Percentiles rank a stretch among this genome's conserved stretches.
Evolutionary conservation across 2,888 invertebrate species (phyloP).

Genomic region (Octodonta nipae): DNA sequence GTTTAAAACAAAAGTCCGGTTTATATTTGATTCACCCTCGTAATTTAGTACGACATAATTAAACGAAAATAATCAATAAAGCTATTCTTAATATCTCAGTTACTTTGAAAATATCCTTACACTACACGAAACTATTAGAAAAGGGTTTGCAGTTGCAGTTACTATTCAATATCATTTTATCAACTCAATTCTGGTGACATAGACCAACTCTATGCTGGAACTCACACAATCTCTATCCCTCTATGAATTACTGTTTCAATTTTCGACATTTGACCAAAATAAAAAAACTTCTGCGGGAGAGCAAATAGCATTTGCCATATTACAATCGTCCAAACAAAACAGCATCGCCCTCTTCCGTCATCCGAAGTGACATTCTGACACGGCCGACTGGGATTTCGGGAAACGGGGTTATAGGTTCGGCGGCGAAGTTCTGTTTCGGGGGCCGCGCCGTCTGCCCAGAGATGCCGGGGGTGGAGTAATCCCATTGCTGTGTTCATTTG

Average conservation of each 20-base stretch:
- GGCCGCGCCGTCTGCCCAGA: constrained; percentile 13
- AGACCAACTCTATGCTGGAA: too few species aligned
- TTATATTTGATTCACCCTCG: too few species aligned
- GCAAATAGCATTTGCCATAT: constrained; percentile 28
- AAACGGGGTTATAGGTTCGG: constrained; percentile 17
- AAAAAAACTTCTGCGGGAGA: constrained; percentile 19
- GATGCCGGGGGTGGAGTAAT: constrained; percentile 27
- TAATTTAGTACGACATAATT: too few species aligned
- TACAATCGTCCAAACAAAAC: constrained; percentile 15
- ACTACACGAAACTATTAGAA: too few species aligned
- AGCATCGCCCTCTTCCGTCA: background rate
- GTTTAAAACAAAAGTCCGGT: too few species aligned
- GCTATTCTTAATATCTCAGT: too few species aligned
- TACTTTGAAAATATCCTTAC: too few species aligned
- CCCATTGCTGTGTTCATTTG: constrained; percentile 32
- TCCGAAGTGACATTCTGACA: constrained; percentile 2
- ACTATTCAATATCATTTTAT: too few species aligned
- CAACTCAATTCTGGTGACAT: too few species aligned
- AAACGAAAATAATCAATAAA: too few species aligned
- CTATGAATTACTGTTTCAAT: constrained; percentile 21
- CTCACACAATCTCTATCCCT: constrained; percentile 13
- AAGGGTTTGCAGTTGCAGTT: too few species aligned
- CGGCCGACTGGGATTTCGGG: constrained; percentile 8
- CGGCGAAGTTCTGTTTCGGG: constrained; percentile 11
- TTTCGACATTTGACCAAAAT: constrained; percentile 23